Evolutionary conservation across 2,797 vertebrate species (phyloP), one percentile per base, ranked within the genome.

Genomic region (Poeciliopsis paucimaculata): DNA sequence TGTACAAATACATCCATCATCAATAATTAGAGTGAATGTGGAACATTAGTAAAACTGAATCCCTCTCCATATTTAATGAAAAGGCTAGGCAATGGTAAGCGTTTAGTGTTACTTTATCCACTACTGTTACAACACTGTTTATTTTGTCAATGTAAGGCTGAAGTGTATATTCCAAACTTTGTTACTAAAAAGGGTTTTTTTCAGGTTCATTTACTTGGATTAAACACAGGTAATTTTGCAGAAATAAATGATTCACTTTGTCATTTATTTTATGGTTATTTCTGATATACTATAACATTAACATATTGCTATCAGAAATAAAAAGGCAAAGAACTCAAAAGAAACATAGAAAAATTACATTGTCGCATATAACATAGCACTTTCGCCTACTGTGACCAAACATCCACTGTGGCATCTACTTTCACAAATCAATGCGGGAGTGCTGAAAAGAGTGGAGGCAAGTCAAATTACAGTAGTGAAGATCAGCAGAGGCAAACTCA

Each of bases 401-500:
- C 66, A 72, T 78, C 51, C 64, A 77, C 64, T 15, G 15, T n/a
- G 68, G 26, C 36, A 77, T 20, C 60, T 20, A 64, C 34, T 41
- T 75, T 86, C 45, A 7, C 51, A 47, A 85, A 82, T 85, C 73
- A 64, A 72, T 84, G 82, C 79, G 74, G 84, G 82, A 78, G 82
- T 51, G 73, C 79, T 75, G 71, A 89, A 79, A 75, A 84, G 68
- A 73, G 75, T 46, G 43, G 81, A 89, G 88, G 81, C 83, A 68
- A 88, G 86, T 86, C 88, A 76, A 91, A 80, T 77, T 68, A 68
- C 36, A 68, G 36, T 66, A 73, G 77, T 77, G 75, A 76, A 84
- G 78, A 91, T 87, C 92, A 86, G 84, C 78, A 72, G 87, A 83
- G 83, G 84, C 80, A 76, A 78, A 86, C 81, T 91, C 87, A 86